Conservation (phyloP, 2,113 vertebrate species). For the Salminus brasiliensis region DNA sequence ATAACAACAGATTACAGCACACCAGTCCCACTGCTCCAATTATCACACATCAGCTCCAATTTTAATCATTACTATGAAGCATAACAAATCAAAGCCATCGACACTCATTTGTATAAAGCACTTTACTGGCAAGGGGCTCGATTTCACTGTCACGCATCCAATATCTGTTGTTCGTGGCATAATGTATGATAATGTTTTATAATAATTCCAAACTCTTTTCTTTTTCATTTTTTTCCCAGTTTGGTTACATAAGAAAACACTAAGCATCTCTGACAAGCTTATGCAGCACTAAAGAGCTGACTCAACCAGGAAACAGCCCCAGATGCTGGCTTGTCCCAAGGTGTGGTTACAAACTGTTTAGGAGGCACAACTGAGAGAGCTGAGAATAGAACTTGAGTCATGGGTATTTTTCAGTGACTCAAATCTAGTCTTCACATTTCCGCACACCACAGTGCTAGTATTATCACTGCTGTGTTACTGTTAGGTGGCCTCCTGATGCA, state of each 20-base stretch:
- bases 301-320: constrained; percentile 18
- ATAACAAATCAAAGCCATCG: not conserved
- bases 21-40: not conserved
- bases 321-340: constrained; percentile 11
- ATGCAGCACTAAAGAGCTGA: constrained; percentile 12
- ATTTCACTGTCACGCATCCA: not conserved
- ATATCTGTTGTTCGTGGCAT: not conserved
- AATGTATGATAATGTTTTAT: not conserved
- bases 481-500: constrained; percentile 27
- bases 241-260: constrained; percentile 17
- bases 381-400: constrained; percentile 39
- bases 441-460: not conserved
- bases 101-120: not conserved
- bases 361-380: not conserved
- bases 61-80: not conserved
- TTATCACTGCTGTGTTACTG: constrained; percentile 20
- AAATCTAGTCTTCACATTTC: constrained; percentile 30
- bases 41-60: not conserved
- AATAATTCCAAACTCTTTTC: not conserved
- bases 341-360: constrained; percentile 36
- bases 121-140: not conserved
- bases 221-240: not conserved
- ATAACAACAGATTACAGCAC: not conserved
- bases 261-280: constrained; percentile 33
- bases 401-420: constrained; percentile 35